These are phyloP conservation scores for Xestia rhomboidea DNA, from an alignment of 2,888 invertebrate species.

Conservation along the genomic window DNA sequence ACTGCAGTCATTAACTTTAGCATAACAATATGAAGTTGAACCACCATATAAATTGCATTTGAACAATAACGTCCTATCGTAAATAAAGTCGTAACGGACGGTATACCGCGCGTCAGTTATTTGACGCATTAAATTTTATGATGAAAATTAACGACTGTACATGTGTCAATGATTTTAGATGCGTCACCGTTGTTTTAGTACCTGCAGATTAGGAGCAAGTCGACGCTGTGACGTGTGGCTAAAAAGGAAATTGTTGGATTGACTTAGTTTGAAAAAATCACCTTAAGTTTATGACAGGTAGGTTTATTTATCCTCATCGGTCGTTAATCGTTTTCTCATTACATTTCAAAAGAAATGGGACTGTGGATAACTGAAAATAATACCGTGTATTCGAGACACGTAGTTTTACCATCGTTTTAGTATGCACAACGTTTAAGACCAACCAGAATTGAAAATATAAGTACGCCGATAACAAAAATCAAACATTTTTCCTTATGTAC, in stretches of 20 bases:
- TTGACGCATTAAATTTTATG: slow-evolving; percentile 64
- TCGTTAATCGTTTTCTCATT: neutral
- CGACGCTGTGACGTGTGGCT: neutral
- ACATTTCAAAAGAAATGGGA: too few species aligned
- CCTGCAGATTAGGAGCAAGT: slow-evolving; percentile 24
- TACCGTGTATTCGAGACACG: too few species aligned
- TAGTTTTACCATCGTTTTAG: too few species aligned
- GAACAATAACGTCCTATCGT: slow-evolving; percentile 53
- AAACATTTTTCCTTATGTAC: too few species aligned
- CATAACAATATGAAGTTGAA: slow-evolving; percentile 56
- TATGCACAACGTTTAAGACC: too few species aligned
- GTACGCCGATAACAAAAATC: too few species aligned
- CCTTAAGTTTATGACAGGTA: too few species aligned
- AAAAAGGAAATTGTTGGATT: neutral
- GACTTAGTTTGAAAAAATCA: neutral
- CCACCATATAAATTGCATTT: slow-evolving; percentile 54
- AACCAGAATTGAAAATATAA: too few species aligned
- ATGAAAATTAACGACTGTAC: slow-evolving; percentile 64
- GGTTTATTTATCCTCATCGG: too few species aligned
- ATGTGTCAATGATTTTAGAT: slow-evolving; percentile 65
- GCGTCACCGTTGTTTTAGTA: slow-evolving; percentile 58
- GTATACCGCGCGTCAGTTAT: slow-evolving; percentile 37
- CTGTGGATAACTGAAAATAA: too few species aligned
- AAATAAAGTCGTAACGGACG: slow-evolving; percentile 56
- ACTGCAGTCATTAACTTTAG: slow-evolving; percentile 52